Evolutionary conservation across 30 jellyfish, hydroid and myxozoan species (phyloP).

Genomic region (Hydractinia echinata): DNA sequence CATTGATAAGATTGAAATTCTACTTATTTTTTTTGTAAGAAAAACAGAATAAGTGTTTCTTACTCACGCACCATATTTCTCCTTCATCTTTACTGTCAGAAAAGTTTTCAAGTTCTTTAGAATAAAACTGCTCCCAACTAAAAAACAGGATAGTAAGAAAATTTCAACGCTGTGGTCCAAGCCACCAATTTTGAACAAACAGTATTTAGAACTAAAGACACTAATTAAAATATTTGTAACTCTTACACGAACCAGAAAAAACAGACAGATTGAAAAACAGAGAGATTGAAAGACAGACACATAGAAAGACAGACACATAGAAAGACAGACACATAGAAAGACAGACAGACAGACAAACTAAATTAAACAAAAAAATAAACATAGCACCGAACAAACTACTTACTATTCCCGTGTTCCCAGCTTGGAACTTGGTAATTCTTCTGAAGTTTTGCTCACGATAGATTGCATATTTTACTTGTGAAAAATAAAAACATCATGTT

Average conservation of each 20-base stretch:
- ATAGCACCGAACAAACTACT: not conserved
- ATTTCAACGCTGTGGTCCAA: not conserved
- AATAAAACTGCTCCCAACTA: conserved; percentile 26
- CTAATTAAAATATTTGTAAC: too few species aligned
- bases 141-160: not conserved
- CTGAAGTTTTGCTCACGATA: not conserved
- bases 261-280: too few species aligned
- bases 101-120: conserved; percentile 25
- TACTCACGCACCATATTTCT: conserved; percentile 11
- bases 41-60: not conserved
- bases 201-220: too few species aligned
- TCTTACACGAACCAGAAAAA: too few species aligned
- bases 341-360: too few species aligned
- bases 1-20: too few species aligned
- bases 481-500: too few species aligned
- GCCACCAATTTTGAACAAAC: too few species aligned
- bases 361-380: not conserved
- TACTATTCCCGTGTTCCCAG: conserved; percentile 6
- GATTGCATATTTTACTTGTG: too few species aligned
- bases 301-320: too few species aligned
- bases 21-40: not conserved
- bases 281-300: too few species aligned
- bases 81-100: conserved; percentile 25
- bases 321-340: too few species aligned
- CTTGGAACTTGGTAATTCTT: conserved; percentile 3